A percentile compares a stretch with the other conserved stretches of the same genome.
These are phyloP conservation scores for Cantharis flavilabris DNA, from an alignment of 2,888 invertebrate species.

Conservation along the genomic window DNA sequence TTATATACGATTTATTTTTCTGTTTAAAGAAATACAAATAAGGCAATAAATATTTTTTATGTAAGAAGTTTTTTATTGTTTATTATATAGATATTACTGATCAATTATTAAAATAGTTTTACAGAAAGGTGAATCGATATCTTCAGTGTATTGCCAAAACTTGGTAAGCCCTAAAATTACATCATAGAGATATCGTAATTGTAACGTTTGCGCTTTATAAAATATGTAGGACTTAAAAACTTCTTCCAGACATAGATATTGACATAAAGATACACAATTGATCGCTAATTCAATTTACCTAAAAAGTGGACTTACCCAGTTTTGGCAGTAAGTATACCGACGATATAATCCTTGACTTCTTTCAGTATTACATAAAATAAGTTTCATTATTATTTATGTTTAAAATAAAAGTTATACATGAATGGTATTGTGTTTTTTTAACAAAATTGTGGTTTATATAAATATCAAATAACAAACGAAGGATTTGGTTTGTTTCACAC, in stretches of 20 bases:
- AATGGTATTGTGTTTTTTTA: neutral
- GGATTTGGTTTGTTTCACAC: no score
- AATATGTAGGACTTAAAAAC: no score
- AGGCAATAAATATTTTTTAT: neutral
- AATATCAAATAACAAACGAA: neutral
- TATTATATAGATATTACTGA: neutral
- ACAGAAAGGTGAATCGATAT: neutral
- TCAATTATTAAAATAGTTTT: neutral
- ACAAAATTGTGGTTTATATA: neutral
- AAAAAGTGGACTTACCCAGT: no score
- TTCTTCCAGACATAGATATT: no score
- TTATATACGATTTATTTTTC: neutral
- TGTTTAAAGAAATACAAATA: neutral
- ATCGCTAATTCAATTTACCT: no score
- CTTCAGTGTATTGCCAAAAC: no score
- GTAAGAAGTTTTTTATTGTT: neutral
- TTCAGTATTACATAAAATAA: neutral
- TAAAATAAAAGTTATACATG: neutral
- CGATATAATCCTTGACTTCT: neutral
- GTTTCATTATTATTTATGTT: neutral
- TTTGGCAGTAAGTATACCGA: no score
- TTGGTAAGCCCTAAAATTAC: no score
- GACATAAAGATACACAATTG: no score
- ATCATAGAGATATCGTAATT: no score
- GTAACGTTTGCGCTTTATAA: no score